Percentiles rank a stretch among this genome's conserved stretches.
Conservation (phyloP, 2,888 invertebrate genomes). For the Eucriotettix oculatus region DNA sequence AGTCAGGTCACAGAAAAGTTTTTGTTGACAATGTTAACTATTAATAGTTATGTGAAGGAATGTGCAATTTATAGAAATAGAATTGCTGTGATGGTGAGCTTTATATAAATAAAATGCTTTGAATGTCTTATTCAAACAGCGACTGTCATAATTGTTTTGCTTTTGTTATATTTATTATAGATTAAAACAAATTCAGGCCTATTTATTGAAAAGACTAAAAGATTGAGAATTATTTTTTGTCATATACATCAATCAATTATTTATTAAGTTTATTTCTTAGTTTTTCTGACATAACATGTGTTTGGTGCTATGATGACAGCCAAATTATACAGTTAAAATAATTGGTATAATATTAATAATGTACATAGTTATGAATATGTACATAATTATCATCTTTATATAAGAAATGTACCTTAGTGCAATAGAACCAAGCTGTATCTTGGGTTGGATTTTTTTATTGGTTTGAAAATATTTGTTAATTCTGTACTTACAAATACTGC, state of each 20-base stretch:
- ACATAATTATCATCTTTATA: no score
- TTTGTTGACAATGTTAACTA: not conserved
- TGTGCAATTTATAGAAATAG: not conserved
- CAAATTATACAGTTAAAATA: no score
- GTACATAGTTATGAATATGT: no score
- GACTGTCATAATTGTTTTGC: not conserved
- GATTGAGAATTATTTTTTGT: not conserved
- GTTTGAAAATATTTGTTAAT: not conserved
- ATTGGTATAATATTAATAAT: no score
- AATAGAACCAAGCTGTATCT: not conserved
- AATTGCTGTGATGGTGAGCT: conserved; percentile 1
- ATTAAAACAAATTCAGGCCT: not conserved
- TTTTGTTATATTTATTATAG: not conserved
- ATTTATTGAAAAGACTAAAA: not conserved
- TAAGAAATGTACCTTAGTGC: not conserved
- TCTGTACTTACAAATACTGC: not conserved
- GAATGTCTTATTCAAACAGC: not conserved
- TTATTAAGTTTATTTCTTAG: not conserved
- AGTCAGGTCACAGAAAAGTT: not conserved
- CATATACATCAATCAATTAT: not conserved
- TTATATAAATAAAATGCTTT: not conserved
- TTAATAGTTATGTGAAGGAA: not conserved
- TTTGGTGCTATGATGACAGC: not conserved
- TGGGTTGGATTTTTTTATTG: not conserved
- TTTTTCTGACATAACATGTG: not conserved